Conservation (phyloP, 53 echinoderm and acorn worm species). For the Zoroaster sp. region DNA sequence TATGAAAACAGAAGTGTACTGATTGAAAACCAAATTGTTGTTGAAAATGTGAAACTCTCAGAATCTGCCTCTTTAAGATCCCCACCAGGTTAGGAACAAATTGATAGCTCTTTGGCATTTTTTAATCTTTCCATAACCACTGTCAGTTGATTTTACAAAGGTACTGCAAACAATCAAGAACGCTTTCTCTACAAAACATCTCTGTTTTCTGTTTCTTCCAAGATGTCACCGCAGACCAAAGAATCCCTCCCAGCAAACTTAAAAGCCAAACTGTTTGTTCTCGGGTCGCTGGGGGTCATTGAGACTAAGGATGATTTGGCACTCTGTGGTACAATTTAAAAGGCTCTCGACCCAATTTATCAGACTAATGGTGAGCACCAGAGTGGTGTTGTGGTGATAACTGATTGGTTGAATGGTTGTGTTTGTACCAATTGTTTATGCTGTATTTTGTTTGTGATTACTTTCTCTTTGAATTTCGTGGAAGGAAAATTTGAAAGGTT, state of each 20-base stretch:
- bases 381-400: slow-evolving; percentile 7
- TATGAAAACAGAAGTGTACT: too few relatives aligned
- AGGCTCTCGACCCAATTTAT: slow-evolving; percentile 18
- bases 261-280: slow-evolving; percentile 40
- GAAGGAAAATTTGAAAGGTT: too few relatives aligned
- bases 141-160: not conserved
- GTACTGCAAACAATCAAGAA: not conserved
- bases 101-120: not conserved
- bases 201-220: not conserved
- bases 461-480: not conserved
- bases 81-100: not conserved
- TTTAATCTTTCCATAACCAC: not conserved
- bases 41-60: too few relatives aligned
- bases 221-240: not conserved
- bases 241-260: not conserved
- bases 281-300: slow-evolving; percentile 1
- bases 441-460: not conserved
- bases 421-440: not conserved
- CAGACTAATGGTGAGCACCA: slow-evolving; percentile 13
- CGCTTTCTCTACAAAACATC: not conserved
- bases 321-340: not conserved
- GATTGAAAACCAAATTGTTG: too few relatives aligned
- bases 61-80: too few relatives aligned
- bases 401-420: not conserved
- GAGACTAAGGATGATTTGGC: not conserved